Percentiles rank a stretch among this genome's conserved stretches.
Conservation (phyloP, 2,888 invertebrate species). For the Heteromurus nitidus region DNA sequence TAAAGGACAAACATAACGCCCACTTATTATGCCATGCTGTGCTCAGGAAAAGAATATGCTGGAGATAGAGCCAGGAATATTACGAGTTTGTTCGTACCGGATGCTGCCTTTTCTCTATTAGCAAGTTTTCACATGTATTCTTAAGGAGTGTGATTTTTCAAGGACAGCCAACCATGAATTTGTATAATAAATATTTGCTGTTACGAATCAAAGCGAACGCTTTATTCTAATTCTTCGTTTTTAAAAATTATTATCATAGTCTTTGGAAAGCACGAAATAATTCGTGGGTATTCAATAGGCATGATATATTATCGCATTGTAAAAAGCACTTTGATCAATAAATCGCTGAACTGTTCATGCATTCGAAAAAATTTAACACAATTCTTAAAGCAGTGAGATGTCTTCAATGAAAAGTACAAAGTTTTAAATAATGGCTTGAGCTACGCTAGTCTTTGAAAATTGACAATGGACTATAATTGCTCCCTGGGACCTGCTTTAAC, state of each 20-base stretch:
- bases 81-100: no score
- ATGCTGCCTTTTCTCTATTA: no score
- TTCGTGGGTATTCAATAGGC: background rate
- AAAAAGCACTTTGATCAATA: conserved; percentile 21
- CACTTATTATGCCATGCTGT: no score
- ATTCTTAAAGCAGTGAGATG: conserved; percentile 2
- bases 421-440: no score
- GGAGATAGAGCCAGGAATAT: no score
- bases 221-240: background rate
- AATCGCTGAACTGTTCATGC: background rate
- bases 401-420: conserved; percentile 9
- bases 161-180: no score
- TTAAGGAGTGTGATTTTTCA: no score
- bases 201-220: conserved; percentile 23
- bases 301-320: conserved; percentile 2
- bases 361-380: conserved; percentile 4
- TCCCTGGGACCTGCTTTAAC: conserved; percentile 23
- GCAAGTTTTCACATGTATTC: no score
- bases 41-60: no score
- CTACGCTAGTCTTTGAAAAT: conserved; percentile 1
- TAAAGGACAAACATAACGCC: no score
- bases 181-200: no score
- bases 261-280: conserved; percentile 12
- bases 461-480: conserved; percentile 8
- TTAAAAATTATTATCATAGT: conserved; percentile 25